A percentile compares a stretch with the other conserved stretches of the same genome.
Evolutionary conservation across 2,888 invertebrate genomes (phyloP).

Genomic region (Phengaris arion): DNA sequence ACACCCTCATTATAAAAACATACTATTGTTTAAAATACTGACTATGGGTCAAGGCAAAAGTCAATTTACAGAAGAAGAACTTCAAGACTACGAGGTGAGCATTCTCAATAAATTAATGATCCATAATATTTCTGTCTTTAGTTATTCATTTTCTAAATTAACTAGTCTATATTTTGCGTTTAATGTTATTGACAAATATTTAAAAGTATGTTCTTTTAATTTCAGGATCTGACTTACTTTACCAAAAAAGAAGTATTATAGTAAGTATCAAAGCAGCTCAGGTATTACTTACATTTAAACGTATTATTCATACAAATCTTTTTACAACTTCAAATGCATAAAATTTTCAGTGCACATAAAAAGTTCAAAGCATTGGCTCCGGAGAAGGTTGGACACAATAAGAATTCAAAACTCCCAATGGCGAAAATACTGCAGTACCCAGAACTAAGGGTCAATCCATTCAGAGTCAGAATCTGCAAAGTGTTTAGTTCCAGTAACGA

Average conservation of each 20-base stretch:
- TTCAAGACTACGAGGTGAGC: constrained; percentile 92
- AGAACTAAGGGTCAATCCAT: constrained; percentile 93
- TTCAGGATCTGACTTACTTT: constrained; percentile 94
- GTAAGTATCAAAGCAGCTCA: constrained; percentile 78
- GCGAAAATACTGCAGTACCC: constrained; percentile 91
- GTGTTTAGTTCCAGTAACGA: constrained; percentile 94
- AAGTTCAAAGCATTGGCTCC: constrained; percentile 94
- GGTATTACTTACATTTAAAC: not conserved
- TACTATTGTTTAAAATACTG: not conserved
- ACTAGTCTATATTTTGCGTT: not conserved
- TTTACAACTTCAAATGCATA: not conserved
- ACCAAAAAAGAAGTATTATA: constrained; percentile 94
- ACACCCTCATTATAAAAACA: not conserved
- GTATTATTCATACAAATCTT: not conserved
- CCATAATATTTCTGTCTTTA: no score
- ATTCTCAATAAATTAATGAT: not conserved
- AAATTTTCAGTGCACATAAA: constrained; percentile 86
- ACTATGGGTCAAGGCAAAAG: constrained; percentile 89
- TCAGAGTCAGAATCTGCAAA: constrained; percentile 93
- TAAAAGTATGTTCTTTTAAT: constrained; percentile 41
- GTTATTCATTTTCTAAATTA: no score
- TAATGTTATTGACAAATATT: not conserved
- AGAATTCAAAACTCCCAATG: constrained; percentile 92
- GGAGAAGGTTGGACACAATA: constrained; percentile 92
- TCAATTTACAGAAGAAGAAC: constrained; percentile 92